Evolutionary conservation across 2,888 invertebrate species (phyloP), one percentile per base, ranked within the genome.

Genomic region (Amblyteles armatorius): DNA sequence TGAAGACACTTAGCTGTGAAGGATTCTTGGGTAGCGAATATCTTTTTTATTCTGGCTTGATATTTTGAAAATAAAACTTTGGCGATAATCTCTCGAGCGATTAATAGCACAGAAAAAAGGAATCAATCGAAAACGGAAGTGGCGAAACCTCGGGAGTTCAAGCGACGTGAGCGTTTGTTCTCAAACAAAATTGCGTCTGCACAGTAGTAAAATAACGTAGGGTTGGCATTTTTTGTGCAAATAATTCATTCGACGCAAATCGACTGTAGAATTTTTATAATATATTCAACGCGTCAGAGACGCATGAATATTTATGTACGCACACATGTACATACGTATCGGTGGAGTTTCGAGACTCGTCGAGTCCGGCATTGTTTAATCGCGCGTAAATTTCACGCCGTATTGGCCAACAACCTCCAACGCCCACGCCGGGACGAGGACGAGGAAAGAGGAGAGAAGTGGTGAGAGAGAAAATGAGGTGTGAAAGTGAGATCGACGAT

Each of bases 341-440:
- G 63, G 16, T 63, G 63, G 3, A 33, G 29, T 6, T 33, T 71
- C 69, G 29, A 29, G 69, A 9, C n/a, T 71, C 52, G 29, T 71
- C 29, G 69, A 52, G 29, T 71, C 29, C n/a, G 52, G 50, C 48
- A 71, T 71, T 52, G 69, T 71, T 71, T 71, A 33, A 71, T 29
- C 26, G 29, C 50, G 69, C 50, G 48, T 63, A 63, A 63, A 63
- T 63, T 33, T 63, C 63, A 33, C 63, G 63, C 33, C 63, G 33
- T 63, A 63, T 63, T 63, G 63, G 33, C 63, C 16, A 63, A 33
- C 63, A 48, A 48, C 63, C 29, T 29, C 16, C 16, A 63, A 63
- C 63, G 63, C 63, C 63, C 63, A 63, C 63, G 63, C 63, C 1
- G 63, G 29, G 63, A 33, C 63, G 63, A n/a, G 29, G 63, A 63